Base-by-base conservation (phyloP, 2,113 vertebrate species). In the Neotragus pygmaeus region DNA sequence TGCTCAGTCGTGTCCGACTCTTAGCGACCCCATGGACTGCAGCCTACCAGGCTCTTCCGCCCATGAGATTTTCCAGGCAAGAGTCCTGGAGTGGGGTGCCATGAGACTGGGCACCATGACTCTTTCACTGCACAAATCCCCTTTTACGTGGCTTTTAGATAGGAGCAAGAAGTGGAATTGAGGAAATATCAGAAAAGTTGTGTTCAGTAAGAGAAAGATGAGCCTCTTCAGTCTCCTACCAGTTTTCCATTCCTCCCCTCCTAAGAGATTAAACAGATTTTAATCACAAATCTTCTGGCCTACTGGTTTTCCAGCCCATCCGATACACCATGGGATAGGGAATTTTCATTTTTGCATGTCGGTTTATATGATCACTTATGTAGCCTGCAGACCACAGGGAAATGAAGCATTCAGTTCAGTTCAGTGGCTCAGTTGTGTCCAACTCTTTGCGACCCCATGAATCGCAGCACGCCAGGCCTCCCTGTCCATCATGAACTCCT, bases 261-360 rank as follows among this genome's bases (percentile, higher is more conserved):
- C 91, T 81, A 57, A 62, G 91, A 11, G 39, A 84, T 78, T 90
- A 94, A 90, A 93, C 30, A 95, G 49, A 73, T 88, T 84, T 90
- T 96, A 73, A 95, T 93, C 82, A 91, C 57, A 91, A 83, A 93
- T 91, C 77, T 51, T 45, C 45, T 93, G 78, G 62, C n/a, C 14
- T 43, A 28, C 57, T 91, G 92, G 16, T 80, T 91, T 97, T 73
- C 60, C 62, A 93, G 60, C 49, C 60, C 53, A 83, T 81, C 62
- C 1, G 2, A 77, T 90, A 36, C 36, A 80, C 84, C 39, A 36
- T 70, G 45, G 25, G 30, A 39, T 64, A 11, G 21, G 62, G 47
- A 86, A 47, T 49, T 88, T 84, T 78, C 14, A 49, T 92, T 96
- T 94, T 82, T 87, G 53, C 53, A 13, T 92, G 13, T 91, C 47